Conservation (phyloP, 2,797 vertebrate species). For the Varecia variegata region DNA sequence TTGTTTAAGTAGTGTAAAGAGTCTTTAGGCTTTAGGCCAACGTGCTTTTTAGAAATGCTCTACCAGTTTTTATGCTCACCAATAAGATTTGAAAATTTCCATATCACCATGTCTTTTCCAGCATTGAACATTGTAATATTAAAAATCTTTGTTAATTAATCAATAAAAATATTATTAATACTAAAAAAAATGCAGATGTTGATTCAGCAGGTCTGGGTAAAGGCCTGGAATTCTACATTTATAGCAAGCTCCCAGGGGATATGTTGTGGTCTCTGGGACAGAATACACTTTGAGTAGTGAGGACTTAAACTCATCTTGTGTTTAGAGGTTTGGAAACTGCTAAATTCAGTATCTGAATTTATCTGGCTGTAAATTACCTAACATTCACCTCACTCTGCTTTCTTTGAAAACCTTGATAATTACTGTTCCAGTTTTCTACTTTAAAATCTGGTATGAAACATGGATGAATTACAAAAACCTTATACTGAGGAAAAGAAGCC, state of each 20-base stretch:
- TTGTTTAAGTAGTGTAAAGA: not conserved
- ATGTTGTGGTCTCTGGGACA: not conserved
- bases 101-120: not conserved
- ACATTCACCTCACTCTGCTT: not conserved
- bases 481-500: not conserved
- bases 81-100: not conserved
- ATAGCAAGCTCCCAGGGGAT: not conserved
- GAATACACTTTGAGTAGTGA: not conserved
- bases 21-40: not conserved
- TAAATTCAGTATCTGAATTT: not conserved
- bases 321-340: not conserved
- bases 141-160: not conserved
- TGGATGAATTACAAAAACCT: not conserved
- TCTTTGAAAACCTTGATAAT: not conserved
- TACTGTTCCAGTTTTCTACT: not conserved
- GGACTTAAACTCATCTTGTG: not conserved
- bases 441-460: constrained; percentile 11
- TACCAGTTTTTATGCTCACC: not conserved
- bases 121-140: not conserved
- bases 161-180: not conserved
- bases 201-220: not conserved
- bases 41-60: not conserved
- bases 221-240: not conserved
- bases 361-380: not conserved
- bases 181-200: too few species aligned